Evolutionary conservation across 37 sponge, comb jelly and placozoan species (phyloP).

Genomic region (Chondrosia reniformis): DNA sequence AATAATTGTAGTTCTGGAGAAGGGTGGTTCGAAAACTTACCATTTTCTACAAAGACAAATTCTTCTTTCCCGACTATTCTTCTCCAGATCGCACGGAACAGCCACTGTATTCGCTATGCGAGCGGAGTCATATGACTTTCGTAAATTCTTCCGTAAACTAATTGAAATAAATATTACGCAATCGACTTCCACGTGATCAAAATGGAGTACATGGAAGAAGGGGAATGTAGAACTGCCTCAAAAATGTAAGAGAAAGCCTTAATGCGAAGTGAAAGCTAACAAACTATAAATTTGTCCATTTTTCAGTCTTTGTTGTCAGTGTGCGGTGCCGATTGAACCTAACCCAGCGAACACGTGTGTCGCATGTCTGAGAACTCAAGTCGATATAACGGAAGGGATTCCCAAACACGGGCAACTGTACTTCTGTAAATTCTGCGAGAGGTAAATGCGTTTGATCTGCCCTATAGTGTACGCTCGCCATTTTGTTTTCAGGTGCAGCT

Average conservation of each 20-base stretch:
- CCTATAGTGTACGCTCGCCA: too few species aligned
- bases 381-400: conserved; percentile 89
- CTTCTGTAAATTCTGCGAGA: conserved; percentile 90
- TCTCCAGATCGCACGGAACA: too few species aligned
- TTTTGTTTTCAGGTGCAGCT: background rate
- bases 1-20: too few species aligned
- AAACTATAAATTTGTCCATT: too few species aligned
- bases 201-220: conserved; percentile 19
- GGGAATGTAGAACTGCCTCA: background rate
- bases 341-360: conserved; percentile 97
- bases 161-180: too few species aligned
- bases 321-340: conserved; percentile 86
- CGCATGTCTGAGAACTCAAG: conserved; percentile 80
- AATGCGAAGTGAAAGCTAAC: too few species aligned
- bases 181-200: background rate
- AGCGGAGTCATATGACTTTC: too few species aligned
- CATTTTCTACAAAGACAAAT: too few species aligned
- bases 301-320: conserved; percentile 89
- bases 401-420: conserved; percentile 81
- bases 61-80: too few species aligned
- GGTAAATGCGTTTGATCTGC: conserved; percentile 31
- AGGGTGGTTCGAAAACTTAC: too few species aligned
- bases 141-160: too few species aligned
- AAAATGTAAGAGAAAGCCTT: conserved; percentile 24
- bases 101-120: too few species aligned